A percentile compares a stretch with the other conserved stretches of the same genome.
phyloP scores from a whole-genome alignment of 2,797 vertebrate species.

The Crocidura indochinensis region DNA sequence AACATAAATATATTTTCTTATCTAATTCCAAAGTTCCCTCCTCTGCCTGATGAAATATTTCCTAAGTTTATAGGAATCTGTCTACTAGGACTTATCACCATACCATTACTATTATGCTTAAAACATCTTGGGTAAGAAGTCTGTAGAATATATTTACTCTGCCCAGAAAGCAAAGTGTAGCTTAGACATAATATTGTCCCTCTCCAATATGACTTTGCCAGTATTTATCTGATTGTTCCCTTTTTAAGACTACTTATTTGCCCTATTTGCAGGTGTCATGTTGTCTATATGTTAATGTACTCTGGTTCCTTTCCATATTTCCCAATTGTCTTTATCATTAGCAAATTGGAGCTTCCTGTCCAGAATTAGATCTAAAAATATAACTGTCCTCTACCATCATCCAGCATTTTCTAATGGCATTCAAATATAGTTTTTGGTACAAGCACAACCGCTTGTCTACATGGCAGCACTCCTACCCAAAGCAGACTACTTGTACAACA shows the following conservation, averaged over 20 bases:
- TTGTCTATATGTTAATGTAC: neutral
- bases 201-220: neutral
- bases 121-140: neutral
- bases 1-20: neutral
- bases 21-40: neutral
- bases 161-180: neutral
- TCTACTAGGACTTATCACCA: neutral
- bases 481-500: too few species aligned
- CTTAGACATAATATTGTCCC: neutral
- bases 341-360: constrained; percentile 29
- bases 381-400: too few species aligned
- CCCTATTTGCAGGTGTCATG: neutral
- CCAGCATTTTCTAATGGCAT: too few species aligned
- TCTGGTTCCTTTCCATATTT: neutral
- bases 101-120: neutral
- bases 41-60: neutral
- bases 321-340: neutral
- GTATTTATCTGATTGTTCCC: neutral
- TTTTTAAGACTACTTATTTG: neutral
- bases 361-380: neutral
- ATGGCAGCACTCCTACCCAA: too few species aligned
- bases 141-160: neutral
- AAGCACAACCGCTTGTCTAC: too few species aligned
- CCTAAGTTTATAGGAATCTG: neutral
- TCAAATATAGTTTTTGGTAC: too few species aligned